These are phyloP conservation scores for Labroides dimidiatus DNA, from an alignment of 2,797 vertebrate species.

Conservation along the genomic window DNA sequence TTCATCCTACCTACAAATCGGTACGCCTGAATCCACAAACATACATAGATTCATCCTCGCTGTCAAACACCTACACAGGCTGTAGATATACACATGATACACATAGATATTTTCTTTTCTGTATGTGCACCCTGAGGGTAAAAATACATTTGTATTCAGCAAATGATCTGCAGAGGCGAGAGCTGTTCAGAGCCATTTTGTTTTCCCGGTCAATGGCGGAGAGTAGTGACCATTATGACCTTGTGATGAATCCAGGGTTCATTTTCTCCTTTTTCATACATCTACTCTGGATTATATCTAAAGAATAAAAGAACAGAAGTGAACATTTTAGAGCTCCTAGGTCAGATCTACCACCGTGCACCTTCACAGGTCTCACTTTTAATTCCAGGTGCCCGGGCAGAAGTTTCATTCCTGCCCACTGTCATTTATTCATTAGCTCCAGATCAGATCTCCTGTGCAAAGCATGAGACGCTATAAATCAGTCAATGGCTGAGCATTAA, in stretches of 20 bases:
- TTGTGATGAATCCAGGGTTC: conserved; percentile 67
- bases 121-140: conserved; percentile 58
- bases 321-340: conserved; percentile 7
- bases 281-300: conserved; percentile 38
- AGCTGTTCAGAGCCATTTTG: conserved; percentile 61
- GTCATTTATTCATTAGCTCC: conserved; percentile 94
- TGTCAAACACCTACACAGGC: conserved; percentile 38
- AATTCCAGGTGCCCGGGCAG: conserved; percentile 79
- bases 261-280: conserved; percentile 52
- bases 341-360: conserved; percentile 7
- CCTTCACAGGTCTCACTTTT: conserved; percentile 62
- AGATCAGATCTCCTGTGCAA: conserved; percentile 82
- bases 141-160: conserved; percentile 69
- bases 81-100: conserved; percentile 34
- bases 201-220: conserved; percentile 57
- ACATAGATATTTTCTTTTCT: conserved; percentile 36
- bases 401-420: conserved; percentile 87
- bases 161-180: conserved; percentile 53
- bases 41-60: conserved; percentile 30
- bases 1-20: conserved; percentile 25
- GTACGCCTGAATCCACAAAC: conserved; percentile 13
- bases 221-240: conserved; percentile 65
- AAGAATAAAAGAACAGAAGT: conserved; percentile 2
- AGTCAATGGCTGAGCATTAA: conserved; percentile 88
- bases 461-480: conserved; percentile 91